Base-by-base conservation (phyloP, 2,888 invertebrate genomes). In the Ophion ellenae region DNA sequence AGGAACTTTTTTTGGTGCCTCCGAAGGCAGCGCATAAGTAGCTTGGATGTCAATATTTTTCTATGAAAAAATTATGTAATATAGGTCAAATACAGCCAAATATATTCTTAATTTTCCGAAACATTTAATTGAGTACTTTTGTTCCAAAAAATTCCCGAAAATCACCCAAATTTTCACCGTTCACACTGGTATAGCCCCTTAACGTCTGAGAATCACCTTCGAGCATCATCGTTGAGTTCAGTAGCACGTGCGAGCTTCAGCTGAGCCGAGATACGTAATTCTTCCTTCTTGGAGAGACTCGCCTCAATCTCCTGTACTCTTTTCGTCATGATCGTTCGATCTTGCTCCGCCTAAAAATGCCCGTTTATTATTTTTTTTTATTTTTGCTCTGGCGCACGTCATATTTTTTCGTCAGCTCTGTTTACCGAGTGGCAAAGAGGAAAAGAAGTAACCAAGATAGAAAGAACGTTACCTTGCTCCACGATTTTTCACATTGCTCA, bases 401-500 rank as follows among this genome's bases (percentile, higher is more conserved):
- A 47, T 47, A 2, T 47, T 3, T 14, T 47, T 47, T 11, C 14
- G 47, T 53, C 17, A 2, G 9, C 11, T 47, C 17, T 17, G 14
- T 17, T 17, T 3, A 53, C 14, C 14, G 53, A 17, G 14, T 17
- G 17, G 53, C 14, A 53, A 53, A 53, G 5, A 53, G 17, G 17
- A 17, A 17, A 14, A 17, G 14, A 53, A 14, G 11, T 47, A 1
- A 47, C 47, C 47, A 11, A 47, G 47, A 47, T 11, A 2, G 14
- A 53, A 4, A 53, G 17, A 24, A 69, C 17, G 57, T 75, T 94
- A 97, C 99, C 95, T 97, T 95, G 90, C 97, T 96, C 92, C 97
- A 96, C 89, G 96, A 95, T 95, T 99, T 99, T 94, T 99, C 99
- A 95, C 97, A 98, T 95, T 98, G 98, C 94, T 99, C 99, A 91